These are phyloP conservation scores for Neoitamus cyanurus DNA, from an alignment of 2,888 invertebrate genomes.

Conservation along the genomic window DNA sequence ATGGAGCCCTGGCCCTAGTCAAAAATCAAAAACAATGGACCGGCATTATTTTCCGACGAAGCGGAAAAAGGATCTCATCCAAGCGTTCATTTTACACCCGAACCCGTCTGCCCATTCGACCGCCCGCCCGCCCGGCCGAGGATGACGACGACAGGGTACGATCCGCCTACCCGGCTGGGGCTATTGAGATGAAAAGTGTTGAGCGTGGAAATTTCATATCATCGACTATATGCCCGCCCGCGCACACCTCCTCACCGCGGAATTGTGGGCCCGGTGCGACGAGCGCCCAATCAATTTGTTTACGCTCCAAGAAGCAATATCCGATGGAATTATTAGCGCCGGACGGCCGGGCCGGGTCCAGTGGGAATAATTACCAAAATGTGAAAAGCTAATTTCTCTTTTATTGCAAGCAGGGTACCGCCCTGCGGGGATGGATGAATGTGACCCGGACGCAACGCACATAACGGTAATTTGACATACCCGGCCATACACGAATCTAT, in stretches of 20 bases:
- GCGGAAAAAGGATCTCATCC: constrained; percentile 43
- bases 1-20: neutral
- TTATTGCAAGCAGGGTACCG: neutral
- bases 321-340: constrained; percentile 33
- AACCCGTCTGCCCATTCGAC: neutral
- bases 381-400: constrained; percentile 26
- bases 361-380: constrained; percentile 26
- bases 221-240: neutral
- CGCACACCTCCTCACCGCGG: neutral
- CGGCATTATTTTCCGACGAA: constrained; percentile 43
- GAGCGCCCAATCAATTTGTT: constrained; percentile 42
- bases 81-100: constrained; percentile 41
- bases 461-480: neutral
- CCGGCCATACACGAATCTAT: neutral
- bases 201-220: constrained; percentile 32
- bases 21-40: constrained; percentile 46
- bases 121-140: neutral
- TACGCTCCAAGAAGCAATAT: constrained; percentile 42
- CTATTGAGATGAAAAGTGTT: constrained; percentile 36
- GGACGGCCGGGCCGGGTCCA: neutral
- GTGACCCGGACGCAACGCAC: neutral
- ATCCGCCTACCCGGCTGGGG: neutral
- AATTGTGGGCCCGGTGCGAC: neutral
- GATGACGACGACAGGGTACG: neutral
- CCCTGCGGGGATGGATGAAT: neutral